Evolutionary conservation across 2,113 vertebrate species (phyloP), one percentile per base, ranked within the genome.

Genomic region (Ailurus styani): DNA sequence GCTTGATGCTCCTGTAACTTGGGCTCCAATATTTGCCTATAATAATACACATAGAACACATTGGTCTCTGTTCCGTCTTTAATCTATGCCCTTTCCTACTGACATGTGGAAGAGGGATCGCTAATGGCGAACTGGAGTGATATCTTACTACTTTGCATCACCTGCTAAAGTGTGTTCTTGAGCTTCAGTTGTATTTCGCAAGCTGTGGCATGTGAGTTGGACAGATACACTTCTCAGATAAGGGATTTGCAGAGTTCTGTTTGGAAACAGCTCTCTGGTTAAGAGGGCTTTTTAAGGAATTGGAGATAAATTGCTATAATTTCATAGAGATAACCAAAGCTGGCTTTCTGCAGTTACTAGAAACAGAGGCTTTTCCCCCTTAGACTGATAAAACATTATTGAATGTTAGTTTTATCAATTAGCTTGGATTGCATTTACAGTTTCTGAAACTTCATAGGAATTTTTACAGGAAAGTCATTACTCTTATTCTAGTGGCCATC

Each of bases 341-440:
- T 77, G 50, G 1, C 4, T 91, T 96, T 64, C 6, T 85, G 20
- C 0, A 90, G 66, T 66, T 81, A 95, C 88, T 57, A 2, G 73
- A 66, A 7, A 4, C 0, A 96, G 4, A 91, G 2, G 31, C 25
- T 54, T 95, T 64, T 47, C 64, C 18, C 83, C 18, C 62, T 91
- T 86, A 45, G 27, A 96, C 70, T 88, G 0, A 73, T 90, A n/a
- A 90, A 14, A 14, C 97, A 75, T 14, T 47, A 68, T 89, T 8
- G 17, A 96, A 79, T 89, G 95, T 72, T 31, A 66, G 52, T 87
- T 95, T 90, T 55, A 75, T 91, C 45, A 50, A 2, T 97, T 70
- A 77, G 14, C 9, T 86, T 54, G 40, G 31, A 29, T 91, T 37
- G 6, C 17, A 7, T 82, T 83, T 96, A 83, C 93, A 23, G 52